Base-by-base conservation (phyloP, 2,113 vertebrate genomes). In the Prunella fulvescens region DNA sequence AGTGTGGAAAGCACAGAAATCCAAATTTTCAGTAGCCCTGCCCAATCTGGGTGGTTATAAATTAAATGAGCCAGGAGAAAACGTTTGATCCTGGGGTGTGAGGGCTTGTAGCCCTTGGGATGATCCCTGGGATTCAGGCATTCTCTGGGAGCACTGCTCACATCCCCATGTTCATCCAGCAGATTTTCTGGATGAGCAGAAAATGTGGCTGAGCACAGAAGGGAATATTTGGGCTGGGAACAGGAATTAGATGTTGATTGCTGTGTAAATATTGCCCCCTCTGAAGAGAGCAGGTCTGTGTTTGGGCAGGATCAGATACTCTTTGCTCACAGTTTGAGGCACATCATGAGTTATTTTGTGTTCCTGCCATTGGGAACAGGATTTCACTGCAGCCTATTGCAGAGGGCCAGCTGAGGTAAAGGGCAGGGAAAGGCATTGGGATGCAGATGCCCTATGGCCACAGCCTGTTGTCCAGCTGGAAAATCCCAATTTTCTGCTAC, bases 391-490 rank as follows among this genome's bases (percentile, higher is more conserved):
- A 23, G 81, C 61, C 45, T 13, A 1, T 39, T 33, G 70, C 62
- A 80, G 60, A 82, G 88, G 91, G 94, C 88, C 88, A 95, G 93
- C 60, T 37, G 81, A 94, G 96, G 94, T 86, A 74, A 93, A 96
- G 91, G 87, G 65, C 95, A 96, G 73, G 93, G 90, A 83, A 86
- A 79, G 70, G 89, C 7, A 0, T 5, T 48, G 81, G 72, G 73
- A 39, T 54, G 42, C 14, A 9, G 80, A 71, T 15, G 3, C 39
- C 53, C 81, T 33, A 1, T 23, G 45, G 84, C 67, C 60, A 11
- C 45, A 82, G 51, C 83, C 81, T 57, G 45, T 16, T 80, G 66
- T 67, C 77, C 11, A 19, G 18, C 73, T 50, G 70, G 53, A 90
- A 95, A 91, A 96, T 65, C 66, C 39, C 61, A 23, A 1, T 33